phyloP scores from a whole-genome alignment of 35 echinoderm and acorn worm species.

The Patiria miniata region DNA sequence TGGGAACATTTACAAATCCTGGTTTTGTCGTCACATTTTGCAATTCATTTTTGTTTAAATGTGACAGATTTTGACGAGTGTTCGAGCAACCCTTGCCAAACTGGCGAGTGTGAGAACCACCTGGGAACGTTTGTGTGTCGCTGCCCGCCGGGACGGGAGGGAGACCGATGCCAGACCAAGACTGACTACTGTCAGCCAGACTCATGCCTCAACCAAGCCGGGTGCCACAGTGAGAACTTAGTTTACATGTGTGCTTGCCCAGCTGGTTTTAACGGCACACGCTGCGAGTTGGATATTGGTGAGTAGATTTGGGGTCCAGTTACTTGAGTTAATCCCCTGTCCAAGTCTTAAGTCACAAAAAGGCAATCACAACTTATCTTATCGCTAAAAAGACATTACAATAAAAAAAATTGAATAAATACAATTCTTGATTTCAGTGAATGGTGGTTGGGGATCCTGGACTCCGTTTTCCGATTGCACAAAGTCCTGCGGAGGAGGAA shows the following conservation, averaged over 20 bases:
- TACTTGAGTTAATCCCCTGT: too few species aligned
- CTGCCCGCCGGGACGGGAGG: background rate
- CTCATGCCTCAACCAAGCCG: background rate
- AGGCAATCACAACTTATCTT: too few species aligned
- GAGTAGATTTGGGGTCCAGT: too few species aligned
- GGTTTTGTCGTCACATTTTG: too few species aligned
- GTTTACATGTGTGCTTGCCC: background rate
- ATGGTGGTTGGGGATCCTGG: conserved; percentile 56
- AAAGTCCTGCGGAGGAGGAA: conserved; percentile 50
- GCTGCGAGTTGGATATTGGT: background rate
- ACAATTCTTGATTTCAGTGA: conserved; percentile 21
- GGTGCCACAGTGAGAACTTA: background rate
- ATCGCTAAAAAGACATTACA: too few species aligned
- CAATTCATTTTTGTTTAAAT: background rate
- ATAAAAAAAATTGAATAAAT: too few species aligned
- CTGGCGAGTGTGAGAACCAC: background rate
- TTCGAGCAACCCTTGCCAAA: background rate
- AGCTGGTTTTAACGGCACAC: background rate
- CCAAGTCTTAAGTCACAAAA: too few species aligned
- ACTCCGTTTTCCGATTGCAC: conserved; percentile 61
- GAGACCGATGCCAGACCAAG: conserved; percentile 9
- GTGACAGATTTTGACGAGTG: conserved; percentile 8
- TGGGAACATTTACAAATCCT: too few species aligned
- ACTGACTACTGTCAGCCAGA: background rate
- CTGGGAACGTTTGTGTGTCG: background rate